Percentiles rank a stretch among this genome's conserved stretches.
Evolutionary conservation across 1,140 invertebrate species (phyloP).

Genomic region (Chrysopa pallens): DNA sequence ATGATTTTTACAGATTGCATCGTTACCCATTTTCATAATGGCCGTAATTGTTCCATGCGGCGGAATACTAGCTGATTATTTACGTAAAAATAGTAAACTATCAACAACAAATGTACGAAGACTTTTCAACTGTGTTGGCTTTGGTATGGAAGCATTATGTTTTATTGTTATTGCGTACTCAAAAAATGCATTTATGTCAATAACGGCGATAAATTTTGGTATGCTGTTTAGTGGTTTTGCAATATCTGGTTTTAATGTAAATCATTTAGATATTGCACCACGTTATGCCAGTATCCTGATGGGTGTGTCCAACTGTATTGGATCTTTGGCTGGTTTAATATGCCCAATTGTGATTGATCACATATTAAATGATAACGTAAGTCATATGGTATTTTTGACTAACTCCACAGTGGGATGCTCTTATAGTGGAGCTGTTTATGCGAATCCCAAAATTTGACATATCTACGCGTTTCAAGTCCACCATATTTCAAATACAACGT

Average conservation of each 20-base stretch:
- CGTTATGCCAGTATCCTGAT: conserved; percentile 97
- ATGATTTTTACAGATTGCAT: no score
- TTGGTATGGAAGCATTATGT: conserved; percentile 95
- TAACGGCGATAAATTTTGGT: conserved; percentile 78
- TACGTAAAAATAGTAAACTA: conserved; percentile 76
- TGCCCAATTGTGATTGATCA: conserved; percentile 87
- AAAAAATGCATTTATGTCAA: conserved; percentile 48
- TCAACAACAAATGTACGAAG: conserved; percentile 96
- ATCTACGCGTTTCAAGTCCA: no score
- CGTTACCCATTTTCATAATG: conserved; percentile 95
- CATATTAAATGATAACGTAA: conserved; percentile 63
- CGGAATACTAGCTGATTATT: conserved; percentile 86
- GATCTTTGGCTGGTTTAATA: conserved; percentile 89
- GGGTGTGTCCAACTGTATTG: conserved; percentile 97
- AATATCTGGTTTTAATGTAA: conserved; percentile 99
- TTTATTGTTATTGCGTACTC: conserved; percentile 89
- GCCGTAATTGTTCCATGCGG: conserved; percentile 92
- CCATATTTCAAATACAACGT: no score
- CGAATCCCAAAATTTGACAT: no score
- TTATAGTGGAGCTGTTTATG: no score
- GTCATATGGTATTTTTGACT: no score
- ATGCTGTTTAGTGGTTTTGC: conserved; percentile 98
- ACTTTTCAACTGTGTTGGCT: conserved; percentile 86
- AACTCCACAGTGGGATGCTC: no score
- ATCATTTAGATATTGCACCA: conserved; percentile 97